Conservation (phyloP, 2,797 vertebrate species). For the Spinibarbus caldwelli region DNA sequence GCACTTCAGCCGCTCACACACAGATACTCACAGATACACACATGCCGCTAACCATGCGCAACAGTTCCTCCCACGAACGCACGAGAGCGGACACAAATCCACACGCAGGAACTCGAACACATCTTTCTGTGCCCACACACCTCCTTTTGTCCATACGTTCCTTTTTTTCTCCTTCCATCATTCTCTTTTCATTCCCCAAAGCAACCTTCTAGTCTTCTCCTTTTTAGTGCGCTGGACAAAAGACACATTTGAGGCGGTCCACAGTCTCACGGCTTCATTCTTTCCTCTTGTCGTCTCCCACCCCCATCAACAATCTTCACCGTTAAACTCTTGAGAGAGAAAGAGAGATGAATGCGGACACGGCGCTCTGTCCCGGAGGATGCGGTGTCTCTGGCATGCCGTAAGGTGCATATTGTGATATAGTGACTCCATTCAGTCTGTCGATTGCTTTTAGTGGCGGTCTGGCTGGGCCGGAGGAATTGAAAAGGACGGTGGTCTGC, state of each 20-base stretch:
- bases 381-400: constrained; percentile 64
- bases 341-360: constrained; percentile 80
- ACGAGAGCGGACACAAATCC: constrained; percentile 61
- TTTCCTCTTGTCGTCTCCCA: constrained; percentile 33
- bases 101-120: constrained; percentile 54
- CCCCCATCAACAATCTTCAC: constrained; percentile 18
- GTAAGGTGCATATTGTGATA: constrained; percentile 83
- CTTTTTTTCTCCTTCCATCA: constrained; percentile 64
- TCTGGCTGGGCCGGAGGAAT: constrained; percentile 76
- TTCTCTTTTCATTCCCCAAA: constrained; percentile 65
- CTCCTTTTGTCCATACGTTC: constrained; percentile 61
- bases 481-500: constrained; percentile 81
- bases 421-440: constrained; percentile 82
- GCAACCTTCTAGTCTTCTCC: constrained; percentile 8
- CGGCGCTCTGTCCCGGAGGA: constrained; percentile 72
- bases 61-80: constrained; percentile 63
- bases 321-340: constrained; percentile 67
- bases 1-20: constrained; percentile 62
- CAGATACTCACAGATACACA: constrained; percentile 61
- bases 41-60: constrained; percentile 43
- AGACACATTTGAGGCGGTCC: constrained; percentile 36
- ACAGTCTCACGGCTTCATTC: constrained; percentile 20
- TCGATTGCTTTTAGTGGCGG: constrained; percentile 83
- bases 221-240: constrained; percentile 12
- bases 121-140: constrained; percentile 56